Evolutionary conservation across 2,797 vertebrate species (phyloP).

Genomic region (Pyrocephalus nanus): DNA sequence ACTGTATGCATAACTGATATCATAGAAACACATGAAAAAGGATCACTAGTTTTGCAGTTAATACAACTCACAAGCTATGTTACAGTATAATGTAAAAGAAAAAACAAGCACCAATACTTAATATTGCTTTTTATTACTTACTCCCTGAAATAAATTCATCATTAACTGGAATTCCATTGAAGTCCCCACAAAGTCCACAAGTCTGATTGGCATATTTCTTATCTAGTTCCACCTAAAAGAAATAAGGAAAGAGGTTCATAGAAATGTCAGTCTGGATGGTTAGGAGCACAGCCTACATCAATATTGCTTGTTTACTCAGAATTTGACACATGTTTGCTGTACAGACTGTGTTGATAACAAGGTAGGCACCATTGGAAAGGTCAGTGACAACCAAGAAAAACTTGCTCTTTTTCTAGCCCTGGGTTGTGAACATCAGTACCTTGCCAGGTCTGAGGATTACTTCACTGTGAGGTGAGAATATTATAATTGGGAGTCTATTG

Average conservation of each 20-base stretch:
- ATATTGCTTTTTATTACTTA: slow-evolving; percentile 56
- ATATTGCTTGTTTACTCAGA: background rate
- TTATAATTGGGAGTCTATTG: background rate
- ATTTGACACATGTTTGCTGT: background rate
- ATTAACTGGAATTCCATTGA: slow-evolving; percentile 75
- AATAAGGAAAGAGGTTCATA: background rate
- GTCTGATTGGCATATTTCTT: slow-evolving; percentile 78
- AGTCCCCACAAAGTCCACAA: slow-evolving; percentile 82
- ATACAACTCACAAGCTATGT: background rate
- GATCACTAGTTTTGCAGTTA: background rate
- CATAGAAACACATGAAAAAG: background rate
- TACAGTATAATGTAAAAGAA: background rate
- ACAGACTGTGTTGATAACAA: background rate
- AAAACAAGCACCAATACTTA: background rate
- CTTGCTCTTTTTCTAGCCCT: background rate
- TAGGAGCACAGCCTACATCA: background rate
- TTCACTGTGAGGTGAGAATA: background rate
- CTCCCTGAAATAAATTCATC: slow-evolving; percentile 83
- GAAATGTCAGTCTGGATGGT: background rate
- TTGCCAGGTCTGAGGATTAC: background rate
- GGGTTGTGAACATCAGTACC: background rate
- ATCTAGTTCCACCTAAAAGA: slow-evolving; percentile 84
- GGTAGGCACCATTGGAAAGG: background rate
- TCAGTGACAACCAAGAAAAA: background rate
- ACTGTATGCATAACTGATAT: background rate